Evolutionary conservation across 2,797 vertebrate genomes (phyloP).

Genomic region (Macrochelys suwanniensis): DNA sequence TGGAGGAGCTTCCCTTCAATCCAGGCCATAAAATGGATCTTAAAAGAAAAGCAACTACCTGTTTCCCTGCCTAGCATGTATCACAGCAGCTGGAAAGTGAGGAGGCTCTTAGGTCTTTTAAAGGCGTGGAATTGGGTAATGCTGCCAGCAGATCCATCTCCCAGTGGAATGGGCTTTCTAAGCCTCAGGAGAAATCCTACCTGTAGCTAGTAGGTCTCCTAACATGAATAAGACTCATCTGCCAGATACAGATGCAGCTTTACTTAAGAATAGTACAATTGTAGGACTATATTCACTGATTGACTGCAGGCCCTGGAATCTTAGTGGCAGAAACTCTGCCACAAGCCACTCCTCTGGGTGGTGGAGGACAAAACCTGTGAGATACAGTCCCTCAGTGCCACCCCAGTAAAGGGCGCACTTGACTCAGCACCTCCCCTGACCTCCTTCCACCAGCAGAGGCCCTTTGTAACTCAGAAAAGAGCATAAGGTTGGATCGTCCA

Average conservation of each 20-base stretch:
- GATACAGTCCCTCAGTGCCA: background rate
- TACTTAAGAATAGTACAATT: background rate
- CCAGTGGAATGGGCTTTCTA: background rate
- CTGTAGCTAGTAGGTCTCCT: background rate
- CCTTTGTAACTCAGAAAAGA: no score
- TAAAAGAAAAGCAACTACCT: background rate
- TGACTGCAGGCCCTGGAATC: background rate
- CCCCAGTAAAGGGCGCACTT: background rate
- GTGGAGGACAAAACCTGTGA: background rate
- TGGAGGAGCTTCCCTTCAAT: no score
- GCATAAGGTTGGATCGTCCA: no score
- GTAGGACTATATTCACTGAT: background rate
- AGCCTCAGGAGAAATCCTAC: background rate
- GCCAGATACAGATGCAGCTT: no score
- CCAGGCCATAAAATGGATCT: no score
- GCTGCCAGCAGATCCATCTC: background rate
- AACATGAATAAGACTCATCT: background rate
- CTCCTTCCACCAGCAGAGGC: background rate
- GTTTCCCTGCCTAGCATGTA: background rate
- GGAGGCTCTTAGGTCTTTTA: background rate
- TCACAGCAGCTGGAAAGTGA: background rate
- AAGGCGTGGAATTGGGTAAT: accelerated
- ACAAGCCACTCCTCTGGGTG: background rate
- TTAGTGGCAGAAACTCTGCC: background rate
- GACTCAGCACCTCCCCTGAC: background rate